Conservation (phyloP, 2,113 vertebrate species). For the Sturnira hondurensis region DNA sequence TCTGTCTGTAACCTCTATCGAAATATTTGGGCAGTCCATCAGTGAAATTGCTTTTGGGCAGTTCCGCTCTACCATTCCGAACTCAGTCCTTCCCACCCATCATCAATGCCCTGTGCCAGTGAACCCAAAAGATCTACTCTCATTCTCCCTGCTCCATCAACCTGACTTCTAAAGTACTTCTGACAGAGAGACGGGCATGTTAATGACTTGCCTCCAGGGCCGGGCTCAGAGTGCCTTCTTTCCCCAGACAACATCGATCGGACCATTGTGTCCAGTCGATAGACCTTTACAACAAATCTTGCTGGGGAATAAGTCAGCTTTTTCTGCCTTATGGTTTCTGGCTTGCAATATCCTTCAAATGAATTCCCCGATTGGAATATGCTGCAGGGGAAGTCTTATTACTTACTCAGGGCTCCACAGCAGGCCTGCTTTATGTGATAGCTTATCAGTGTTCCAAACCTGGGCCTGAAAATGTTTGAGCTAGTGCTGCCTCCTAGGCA, state of each 20-base stretch:
- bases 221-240: slow-evolving; percentile 13
- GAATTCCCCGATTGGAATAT: neutral
- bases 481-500: neutral
- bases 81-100: neutral
- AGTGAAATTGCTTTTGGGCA: neutral
- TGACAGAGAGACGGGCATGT: slow-evolving; percentile 26
- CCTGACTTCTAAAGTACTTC: slow-evolving; percentile 47
- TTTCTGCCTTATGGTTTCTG: slow-evolving; percentile 27
- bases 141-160: slow-evolving; percentile 43
- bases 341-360: slow-evolving; percentile 28
- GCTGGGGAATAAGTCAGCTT: neutral
- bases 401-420: neutral
- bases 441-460: neutral
- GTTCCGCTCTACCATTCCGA: neutral
- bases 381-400: slow-evolving; percentile 41
- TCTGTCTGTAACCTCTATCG: neutral
- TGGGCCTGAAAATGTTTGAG: neutral
- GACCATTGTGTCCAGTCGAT: slow-evolving; percentile 54
- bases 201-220: neutral
- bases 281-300: slow-evolving; percentile 52
- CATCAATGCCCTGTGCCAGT: neutral
- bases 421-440: neutral
- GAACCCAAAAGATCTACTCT: neutral
- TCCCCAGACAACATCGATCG: slow-evolving; percentile 65
- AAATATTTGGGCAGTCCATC: neutral